Percentiles rank a stretch among this genome's conserved stretches.
Evolutionary conservation across 1,140 invertebrate genomes (phyloP).

Genomic region (Conus ventricosus): DNA sequence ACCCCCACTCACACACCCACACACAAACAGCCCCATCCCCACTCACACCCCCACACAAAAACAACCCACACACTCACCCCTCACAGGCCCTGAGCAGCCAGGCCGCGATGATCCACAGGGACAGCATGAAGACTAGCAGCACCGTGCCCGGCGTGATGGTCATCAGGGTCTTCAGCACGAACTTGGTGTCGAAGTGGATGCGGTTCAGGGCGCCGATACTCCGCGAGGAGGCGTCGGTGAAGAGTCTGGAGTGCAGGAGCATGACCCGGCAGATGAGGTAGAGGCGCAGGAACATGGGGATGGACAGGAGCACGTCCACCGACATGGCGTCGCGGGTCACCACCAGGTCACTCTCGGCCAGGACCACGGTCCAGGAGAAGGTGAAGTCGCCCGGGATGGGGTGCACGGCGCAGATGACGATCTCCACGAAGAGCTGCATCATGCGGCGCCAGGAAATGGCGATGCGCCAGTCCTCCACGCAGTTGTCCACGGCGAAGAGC

Average conservation of each 20-base stretch:
- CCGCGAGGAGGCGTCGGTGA: constrained; percentile 96
- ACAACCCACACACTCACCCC: constrained; percentile 83
- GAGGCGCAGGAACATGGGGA: constrained; percentile 99
- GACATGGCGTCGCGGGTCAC: constrained; percentile 62
- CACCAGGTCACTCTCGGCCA: constrained; percentile 81
- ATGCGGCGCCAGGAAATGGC: constrained; percentile 98
- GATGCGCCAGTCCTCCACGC: constrained; percentile 99
- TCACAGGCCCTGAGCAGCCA: constrained; percentile 99
- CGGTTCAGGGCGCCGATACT: constrained; percentile 96
- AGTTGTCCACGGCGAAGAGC: constrained; percentile 82
- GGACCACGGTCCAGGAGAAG: constrained; percentile 90
- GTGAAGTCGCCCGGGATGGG: constrained; percentile 97
- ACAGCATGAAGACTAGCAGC: constrained; percentile 97
- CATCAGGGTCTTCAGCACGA: constrained; percentile 99
- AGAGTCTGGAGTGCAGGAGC: constrained; percentile 98
- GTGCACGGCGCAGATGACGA: constrained; percentile 96
- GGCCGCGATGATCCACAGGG: constrained; percentile 98
- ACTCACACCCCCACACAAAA: background rate
- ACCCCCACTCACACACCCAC: background rate
- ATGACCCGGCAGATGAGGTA: constrained; percentile 99
- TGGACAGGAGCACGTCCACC: constrained; percentile 92
- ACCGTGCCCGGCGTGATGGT: constrained; percentile 99
- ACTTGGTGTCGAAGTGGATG: constrained; percentile 99
- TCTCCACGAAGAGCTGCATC: constrained; percentile 92
- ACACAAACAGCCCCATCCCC: too few species aligned